Percentiles rank a stretch among this genome's conserved stretches.
phyloP scores from a whole-genome alignment of 2,888 invertebrate genomes.

The Nymphalis urticae region DNA sequence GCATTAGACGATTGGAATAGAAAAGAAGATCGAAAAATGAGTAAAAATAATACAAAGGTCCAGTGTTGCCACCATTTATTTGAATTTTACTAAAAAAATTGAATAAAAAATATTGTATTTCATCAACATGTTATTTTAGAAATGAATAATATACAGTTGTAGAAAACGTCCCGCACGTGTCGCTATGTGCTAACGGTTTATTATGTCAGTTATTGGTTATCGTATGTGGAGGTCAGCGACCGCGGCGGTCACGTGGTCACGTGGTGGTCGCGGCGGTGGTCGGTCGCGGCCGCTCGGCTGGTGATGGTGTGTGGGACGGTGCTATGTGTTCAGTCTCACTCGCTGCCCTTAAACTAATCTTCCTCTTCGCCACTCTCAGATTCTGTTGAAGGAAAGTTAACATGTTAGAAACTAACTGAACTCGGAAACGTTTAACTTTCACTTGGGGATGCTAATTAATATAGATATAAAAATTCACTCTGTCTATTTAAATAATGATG shows the following conservation, averaged over 20 bases:
- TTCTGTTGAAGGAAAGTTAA: slow-evolving; percentile 55
- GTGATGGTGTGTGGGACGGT: slow-evolving; percentile 44
- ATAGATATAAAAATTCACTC: too few relatives aligned
- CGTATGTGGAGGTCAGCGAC: slow-evolving; percentile 37
- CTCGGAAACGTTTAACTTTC: too few relatives aligned
- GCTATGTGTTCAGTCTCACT: slow-evolving; percentile 70
- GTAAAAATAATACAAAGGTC: slow-evolving; percentile 48
- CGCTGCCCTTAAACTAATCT: slow-evolving; percentile 79
- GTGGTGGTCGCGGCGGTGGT: not conserved
- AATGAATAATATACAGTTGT: slow-evolving; percentile 78
- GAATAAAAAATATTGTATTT: slow-evolving; percentile 82
- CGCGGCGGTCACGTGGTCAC: not conserved
- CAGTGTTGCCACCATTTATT: slow-evolving; percentile 79
- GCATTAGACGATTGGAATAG: too few relatives aligned
- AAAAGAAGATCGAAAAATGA: too few relatives aligned
- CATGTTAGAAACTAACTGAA: too few relatives aligned
- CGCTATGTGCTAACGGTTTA: slow-evolving; percentile 50
- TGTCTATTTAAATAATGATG: too few relatives aligned
- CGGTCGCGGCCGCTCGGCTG: slow-evolving; percentile 34
- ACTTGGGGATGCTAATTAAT: too few relatives aligned
- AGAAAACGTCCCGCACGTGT: slow-evolving; percentile 63
- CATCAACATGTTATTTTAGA: slow-evolving; percentile 78
- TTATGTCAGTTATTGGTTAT: slow-evolving; percentile 51
- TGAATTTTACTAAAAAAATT: slow-evolving; percentile 80
- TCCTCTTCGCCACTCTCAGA: slow-evolving; percentile 80